phyloP scores from a whole-genome alignment of 1,140 invertebrate genomes.

The Anadara kagoshimensis region DNA sequence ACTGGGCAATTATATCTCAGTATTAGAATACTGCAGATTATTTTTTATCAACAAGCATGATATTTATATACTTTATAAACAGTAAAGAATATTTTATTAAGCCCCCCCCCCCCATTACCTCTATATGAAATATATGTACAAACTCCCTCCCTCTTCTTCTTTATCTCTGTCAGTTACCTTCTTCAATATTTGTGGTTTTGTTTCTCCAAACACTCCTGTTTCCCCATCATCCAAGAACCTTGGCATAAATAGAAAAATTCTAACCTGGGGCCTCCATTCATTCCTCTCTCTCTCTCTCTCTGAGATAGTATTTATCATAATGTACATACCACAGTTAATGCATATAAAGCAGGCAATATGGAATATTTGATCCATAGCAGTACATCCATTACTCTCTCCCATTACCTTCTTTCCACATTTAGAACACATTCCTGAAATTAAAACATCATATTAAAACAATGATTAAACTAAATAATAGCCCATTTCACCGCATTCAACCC shows the following conservation, averaged over 20 bases:
- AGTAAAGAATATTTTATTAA: no score
- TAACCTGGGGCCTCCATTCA: neutral
- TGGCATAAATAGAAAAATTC: neutral
- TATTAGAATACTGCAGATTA: no score
- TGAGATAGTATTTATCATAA: neutral
- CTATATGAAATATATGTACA: no score
- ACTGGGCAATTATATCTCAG: no score
- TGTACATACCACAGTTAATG: conserved; percentile 82
- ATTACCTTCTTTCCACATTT: conserved; percentile 93
- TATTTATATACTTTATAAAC: no score
- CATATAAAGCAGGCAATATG: conserved; percentile 97
- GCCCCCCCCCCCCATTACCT: no score
- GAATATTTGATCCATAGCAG: conserved; percentile 96
- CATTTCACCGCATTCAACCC: no score
- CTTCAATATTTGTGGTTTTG: neutral
- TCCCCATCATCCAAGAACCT: neutral
- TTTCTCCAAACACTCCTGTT: neutral
- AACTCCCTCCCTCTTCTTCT: no score
- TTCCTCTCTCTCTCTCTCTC: neutral
- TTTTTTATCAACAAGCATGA: no score
- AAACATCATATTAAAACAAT: no score
- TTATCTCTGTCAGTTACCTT: neutral
- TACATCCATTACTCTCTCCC: conserved; percentile 94
- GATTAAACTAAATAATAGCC: no score
- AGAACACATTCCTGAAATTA: conserved; percentile 83